Conservation (phyloP, 2,888 invertebrate genomes). For the Cataglyphis altisquamis region DNA sequence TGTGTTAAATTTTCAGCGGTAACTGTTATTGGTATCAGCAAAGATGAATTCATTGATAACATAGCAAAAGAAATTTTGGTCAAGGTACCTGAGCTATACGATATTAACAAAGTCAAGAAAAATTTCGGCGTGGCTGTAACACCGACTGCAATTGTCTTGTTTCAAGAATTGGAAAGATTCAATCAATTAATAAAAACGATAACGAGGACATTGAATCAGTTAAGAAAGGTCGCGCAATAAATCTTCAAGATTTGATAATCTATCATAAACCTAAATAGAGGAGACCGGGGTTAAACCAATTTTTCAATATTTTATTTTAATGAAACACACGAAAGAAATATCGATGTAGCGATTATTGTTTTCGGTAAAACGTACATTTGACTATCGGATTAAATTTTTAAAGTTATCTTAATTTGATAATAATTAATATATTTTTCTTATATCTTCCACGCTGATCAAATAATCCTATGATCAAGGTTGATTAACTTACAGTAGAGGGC, state of each 20-base stretch:
- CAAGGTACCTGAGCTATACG: constrained; percentile 92
- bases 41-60: constrained; percentile 94
- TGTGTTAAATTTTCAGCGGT: constrained; percentile 33
- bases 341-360: too few relatives aligned
- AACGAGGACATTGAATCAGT: constrained; percentile 90
- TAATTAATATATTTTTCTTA: too few relatives aligned
- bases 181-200: constrained; percentile 92
- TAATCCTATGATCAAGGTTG: too few relatives aligned
- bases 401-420: too few relatives aligned
- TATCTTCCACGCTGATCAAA: too few relatives aligned
- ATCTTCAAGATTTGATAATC: background rate
- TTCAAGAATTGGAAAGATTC: constrained; percentile 96
- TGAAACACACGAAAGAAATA: too few relatives aligned
- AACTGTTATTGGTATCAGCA: constrained; percentile 87
- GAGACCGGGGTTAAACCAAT: too few relatives aligned
- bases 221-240: constrained; percentile 88
- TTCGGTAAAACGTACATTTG: too few relatives aligned
- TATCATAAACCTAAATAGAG: background rate
- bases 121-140: constrained; percentile 93
- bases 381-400: too few relatives aligned
- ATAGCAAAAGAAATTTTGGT: constrained; percentile 92
- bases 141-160: constrained; percentile 94
- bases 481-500: too few relatives aligned
- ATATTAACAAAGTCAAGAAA: constrained; percentile 93
- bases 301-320: too few relatives aligned